Conservation (phyloP, 2,888 invertebrate genomes). For the Scaptomyza caliginosa region DNA sequence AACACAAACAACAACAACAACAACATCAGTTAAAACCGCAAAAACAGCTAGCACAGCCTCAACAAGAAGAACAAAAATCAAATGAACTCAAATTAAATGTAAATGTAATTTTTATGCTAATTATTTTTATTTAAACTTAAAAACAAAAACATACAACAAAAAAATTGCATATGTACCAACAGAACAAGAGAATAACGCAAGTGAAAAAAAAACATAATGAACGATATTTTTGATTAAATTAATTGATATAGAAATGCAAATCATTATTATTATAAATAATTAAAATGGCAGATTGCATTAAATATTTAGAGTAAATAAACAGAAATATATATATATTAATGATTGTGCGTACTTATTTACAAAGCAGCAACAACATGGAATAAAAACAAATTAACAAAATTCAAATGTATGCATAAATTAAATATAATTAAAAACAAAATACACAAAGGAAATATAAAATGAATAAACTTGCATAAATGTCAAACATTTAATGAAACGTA, state of each 20-base stretch:
- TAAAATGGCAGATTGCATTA: slow-evolving; percentile 58
- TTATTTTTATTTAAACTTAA: slow-evolving; percentile 80
- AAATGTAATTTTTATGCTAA: slow-evolving; percentile 83
- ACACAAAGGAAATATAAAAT: slow-evolving; percentile 20
- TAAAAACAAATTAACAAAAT: slow-evolving; percentile 32
- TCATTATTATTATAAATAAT: slow-evolving; percentile 71
- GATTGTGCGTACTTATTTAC: slow-evolving; percentile 72
- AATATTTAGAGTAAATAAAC: slow-evolving; percentile 24
- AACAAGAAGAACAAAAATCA: slow-evolving; percentile 79
- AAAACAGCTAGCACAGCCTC: slow-evolving; percentile 62
- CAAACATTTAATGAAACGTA: slow-evolving; percentile 45
- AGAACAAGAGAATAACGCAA: slow-evolving; percentile 46
- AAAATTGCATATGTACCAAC: slow-evolving; percentile 59
- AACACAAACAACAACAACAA: slow-evolving; percentile 58
- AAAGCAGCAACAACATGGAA: slow-evolving; percentile 65
- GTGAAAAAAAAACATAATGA: slow-evolving; percentile 29
- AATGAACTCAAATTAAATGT: slow-evolving; percentile 84
- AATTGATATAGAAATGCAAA: slow-evolving; percentile 68
- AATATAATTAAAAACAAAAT: slow-evolving; percentile 31
- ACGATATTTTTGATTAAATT: slow-evolving; percentile 76
- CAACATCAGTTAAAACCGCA: slow-evolving; percentile 53
- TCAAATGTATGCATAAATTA: slow-evolving; percentile 40
- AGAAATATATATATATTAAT: slow-evolving; percentile 33
- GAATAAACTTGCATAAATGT: slow-evolving; percentile 47
- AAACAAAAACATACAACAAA: slow-evolving; percentile 2